Base-by-base conservation (phyloP, 2,888 invertebrate species). In the Dolomedes plantarius region DNA sequence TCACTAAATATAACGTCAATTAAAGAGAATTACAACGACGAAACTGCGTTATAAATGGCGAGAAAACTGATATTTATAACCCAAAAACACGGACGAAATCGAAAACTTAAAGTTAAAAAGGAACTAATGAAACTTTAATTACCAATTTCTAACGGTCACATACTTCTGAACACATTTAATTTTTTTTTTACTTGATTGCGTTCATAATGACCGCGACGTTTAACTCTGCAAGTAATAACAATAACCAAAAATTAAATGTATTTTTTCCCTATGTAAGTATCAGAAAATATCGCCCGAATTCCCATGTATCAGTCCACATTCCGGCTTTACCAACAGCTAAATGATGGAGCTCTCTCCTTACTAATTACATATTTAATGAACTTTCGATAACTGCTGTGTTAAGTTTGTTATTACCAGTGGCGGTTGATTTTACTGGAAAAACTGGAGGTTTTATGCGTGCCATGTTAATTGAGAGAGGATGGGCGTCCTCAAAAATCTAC, bases 341-440 rank as follows among this genome's bases (percentile, higher is more conserved):
- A 46, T 46, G 41, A 5, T 16, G 6, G 16, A 16, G 16, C 41
- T 46, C 41, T 46, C n/a, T 46, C n/a, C 16, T 13, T 46, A 16
- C 41, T 46, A 46, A 46, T 46, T 46, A 46, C 41, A 16, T 46
- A 46, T 46, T 46, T 46, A 46, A 46, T 46, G 41, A 46, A 46
- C 13, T 46, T 46, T 46, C 41, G 41, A 46, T 46, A 46, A 46
- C 41, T 46, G 41, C 41, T 11, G 41, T 46, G 41, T 46, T 46
- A 46, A 46, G 41, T 46, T 46, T 46, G 41, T 46, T 46, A 46
- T 46, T 46, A 46, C 41, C 41, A 46, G 41, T 46, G 41, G 41
- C 6, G 16, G 41, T 16, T 46, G 6, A 46, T 13, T 13, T 46
- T 36, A 36, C 36, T 13, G 41, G 41, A 46, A 46, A 46, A 46